phyloP scores from a whole-genome alignment of 2,888 invertebrate species.

The Papilio elwesi region DNA sequence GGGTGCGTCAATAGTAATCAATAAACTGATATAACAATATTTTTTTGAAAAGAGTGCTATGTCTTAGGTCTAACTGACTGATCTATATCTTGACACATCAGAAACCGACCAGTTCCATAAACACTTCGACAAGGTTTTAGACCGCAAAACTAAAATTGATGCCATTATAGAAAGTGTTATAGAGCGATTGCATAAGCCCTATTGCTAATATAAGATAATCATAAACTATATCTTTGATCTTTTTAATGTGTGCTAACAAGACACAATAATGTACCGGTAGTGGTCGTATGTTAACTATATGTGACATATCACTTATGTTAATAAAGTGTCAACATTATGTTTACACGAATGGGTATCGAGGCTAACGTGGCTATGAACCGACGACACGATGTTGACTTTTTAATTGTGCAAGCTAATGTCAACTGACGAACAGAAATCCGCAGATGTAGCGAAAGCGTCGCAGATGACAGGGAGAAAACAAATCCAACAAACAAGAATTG shows the following conservation, averaged over 20 bases:
- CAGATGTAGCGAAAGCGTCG: slow-evolving; percentile 16
- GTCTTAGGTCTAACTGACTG: no score
- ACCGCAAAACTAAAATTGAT: no score
- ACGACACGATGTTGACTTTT: neutral
- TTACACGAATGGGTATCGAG: slow-evolving; percentile 16
- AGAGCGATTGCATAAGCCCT: neutral
- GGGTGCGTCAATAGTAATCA: no score
- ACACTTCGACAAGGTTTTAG: no score
- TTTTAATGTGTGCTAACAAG: slow-evolving; percentile 1
- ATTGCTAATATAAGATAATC: neutral
- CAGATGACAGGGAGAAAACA: slow-evolving; percentile 5
- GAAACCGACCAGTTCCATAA: no score
- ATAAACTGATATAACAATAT: no score
- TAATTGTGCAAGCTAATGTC: slow-evolving; percentile 24
- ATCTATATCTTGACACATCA: no score
- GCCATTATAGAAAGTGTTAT: no score
- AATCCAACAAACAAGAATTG: slow-evolving; percentile 8
- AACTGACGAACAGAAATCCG: slow-evolving; percentile 5
- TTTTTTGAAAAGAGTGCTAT: no score
- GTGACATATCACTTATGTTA: slow-evolving; percentile 12
- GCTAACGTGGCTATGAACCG: slow-evolving; percentile 9
- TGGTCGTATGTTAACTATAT: neutral
- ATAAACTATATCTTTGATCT: neutral
- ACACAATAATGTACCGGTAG: slow-evolving; percentile 7
- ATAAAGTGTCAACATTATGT: slow-evolving; percentile 23